phyloP scores from a whole-genome alignment of 2,797 vertebrate species.

The Parauchenoglanis ngamensis region DNA sequence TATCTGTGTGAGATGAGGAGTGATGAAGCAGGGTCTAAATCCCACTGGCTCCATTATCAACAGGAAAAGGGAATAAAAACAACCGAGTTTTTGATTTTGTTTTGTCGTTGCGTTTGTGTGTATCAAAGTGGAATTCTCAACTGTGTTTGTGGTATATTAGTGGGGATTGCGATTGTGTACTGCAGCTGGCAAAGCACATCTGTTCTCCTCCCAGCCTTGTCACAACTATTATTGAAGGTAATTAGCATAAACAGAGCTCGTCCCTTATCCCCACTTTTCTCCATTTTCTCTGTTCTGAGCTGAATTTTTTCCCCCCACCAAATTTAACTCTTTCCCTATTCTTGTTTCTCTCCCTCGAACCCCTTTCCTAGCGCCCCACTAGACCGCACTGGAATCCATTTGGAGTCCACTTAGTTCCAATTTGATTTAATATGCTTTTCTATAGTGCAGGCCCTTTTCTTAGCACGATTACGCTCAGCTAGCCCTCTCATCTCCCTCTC shows the following conservation, averaged over 20 bases:
- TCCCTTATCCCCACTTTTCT: not conserved
- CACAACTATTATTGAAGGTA: constrained; percentile 78
- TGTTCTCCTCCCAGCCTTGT: constrained; percentile 69
- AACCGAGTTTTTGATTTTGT: not conserved
- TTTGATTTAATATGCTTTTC: not conserved
- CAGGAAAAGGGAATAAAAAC: not conserved
- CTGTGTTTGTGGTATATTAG: constrained; percentile 47
- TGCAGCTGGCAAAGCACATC: constrained; percentile 66
- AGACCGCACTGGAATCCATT: not conserved
- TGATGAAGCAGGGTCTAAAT: not conserved
- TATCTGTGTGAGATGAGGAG: not conserved
- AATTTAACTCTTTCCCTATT: not conserved
- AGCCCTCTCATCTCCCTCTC: constrained; percentile 55
- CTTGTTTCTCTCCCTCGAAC: not conserved
- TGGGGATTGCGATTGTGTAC: constrained; percentile 65
- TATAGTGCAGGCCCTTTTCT: not conserved
- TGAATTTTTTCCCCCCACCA: not conserved
- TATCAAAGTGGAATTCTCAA: not conserved
- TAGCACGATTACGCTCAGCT: constrained; percentile 31
- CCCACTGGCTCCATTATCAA: not conserved
- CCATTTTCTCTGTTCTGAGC: not conserved
- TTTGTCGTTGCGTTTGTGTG: not conserved
- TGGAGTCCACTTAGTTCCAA: not conserved
- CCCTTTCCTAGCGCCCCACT: not conserved
- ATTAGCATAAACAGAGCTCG: constrained; percentile 62